Evolutionary conservation across 2,888 invertebrate species (phyloP).

Genomic region (Arenicola marina): DNA sequence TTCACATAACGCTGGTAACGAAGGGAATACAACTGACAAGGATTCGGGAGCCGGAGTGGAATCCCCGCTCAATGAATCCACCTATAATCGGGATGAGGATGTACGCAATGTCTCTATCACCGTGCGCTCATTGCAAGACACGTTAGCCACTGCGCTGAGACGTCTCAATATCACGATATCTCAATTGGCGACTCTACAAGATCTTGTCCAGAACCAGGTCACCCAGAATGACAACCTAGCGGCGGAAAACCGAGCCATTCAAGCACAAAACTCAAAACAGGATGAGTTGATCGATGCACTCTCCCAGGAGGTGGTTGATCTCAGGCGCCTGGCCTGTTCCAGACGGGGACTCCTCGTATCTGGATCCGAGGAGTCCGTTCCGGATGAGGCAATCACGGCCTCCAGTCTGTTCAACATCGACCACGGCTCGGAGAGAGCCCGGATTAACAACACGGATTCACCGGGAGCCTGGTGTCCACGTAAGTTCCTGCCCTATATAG

Average conservation of each 20-base stretch:
- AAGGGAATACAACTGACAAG: not conserved
- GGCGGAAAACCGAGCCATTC: not conserved
- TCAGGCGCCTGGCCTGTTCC: not conserved
- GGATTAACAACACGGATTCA: not conserved
- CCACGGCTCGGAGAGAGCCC: not conserved
- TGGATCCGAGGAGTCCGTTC: not conserved
- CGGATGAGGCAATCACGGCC: conserved; percentile 5
- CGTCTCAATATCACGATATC: no score
- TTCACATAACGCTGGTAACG: not conserved
- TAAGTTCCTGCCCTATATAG: no score
- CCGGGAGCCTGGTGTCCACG: conserved; percentile 5
- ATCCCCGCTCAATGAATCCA: not conserved
- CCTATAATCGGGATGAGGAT: not conserved
- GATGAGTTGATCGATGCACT: not conserved
- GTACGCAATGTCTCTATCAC: not conserved
- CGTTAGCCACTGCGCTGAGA: not conserved
- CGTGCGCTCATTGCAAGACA: not conserved
- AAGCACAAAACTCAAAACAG: not conserved
- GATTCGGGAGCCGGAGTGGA: not conserved
- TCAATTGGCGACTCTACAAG: not conserved
- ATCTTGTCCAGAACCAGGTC: not conserved
- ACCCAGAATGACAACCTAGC: not conserved
- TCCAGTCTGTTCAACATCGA: conserved; percentile 9
- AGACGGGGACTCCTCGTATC: conserved; percentile 8
- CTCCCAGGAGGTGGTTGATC: not conserved